Evolutionary conservation across 2,888 invertebrate species (phyloP).

Genomic region (Heteromyza rotundicornis): DNA sequence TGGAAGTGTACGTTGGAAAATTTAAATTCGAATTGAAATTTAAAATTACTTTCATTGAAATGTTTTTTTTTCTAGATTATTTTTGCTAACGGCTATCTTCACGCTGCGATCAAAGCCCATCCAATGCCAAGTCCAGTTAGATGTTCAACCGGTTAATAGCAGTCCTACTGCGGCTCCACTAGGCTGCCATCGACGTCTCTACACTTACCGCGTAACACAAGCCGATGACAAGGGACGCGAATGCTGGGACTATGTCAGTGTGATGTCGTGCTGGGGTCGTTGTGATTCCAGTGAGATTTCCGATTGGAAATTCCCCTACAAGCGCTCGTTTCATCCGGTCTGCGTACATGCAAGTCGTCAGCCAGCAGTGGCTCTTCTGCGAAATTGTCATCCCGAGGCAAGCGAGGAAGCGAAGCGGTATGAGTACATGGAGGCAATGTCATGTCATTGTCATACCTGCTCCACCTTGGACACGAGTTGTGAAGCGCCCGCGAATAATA

Average conservation of each 20-base stretch:
- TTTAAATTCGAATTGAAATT: too few species aligned
- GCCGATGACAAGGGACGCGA: conserved; percentile 65
- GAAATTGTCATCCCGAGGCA: conserved; percentile 78
- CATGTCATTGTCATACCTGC: conserved; percentile 78
- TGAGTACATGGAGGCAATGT: conserved; percentile 78
- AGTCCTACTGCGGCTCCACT: conserved; percentile 64
- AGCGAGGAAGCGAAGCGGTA: conserved; percentile 69
- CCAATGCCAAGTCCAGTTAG: conserved; percentile 47
- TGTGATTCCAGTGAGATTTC: conserved; percentile 87
- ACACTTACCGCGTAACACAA: conserved; percentile 71
- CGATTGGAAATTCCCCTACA: conserved; percentile 89
- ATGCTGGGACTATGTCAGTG: conserved; percentile 78
- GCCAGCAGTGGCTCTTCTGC: conserved; percentile 70
- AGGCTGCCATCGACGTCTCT: conserved; percentile 72
- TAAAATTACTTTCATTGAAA: too few species aligned
- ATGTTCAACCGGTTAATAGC: conserved; percentile 52
- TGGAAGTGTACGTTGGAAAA: conserved; percentile 26
- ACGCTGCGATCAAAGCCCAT: conserved; percentile 14
- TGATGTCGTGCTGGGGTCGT: conserved; percentile 81
- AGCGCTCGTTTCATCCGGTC: conserved; percentile 83
- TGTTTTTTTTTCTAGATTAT: too few species aligned
- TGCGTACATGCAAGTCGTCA: conserved; percentile 77
- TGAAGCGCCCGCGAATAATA: conserved; percentile 66
- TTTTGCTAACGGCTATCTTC: too few species aligned
- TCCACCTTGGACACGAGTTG: conserved; percentile 74